phyloP scores from a whole-genome alignment of 1,140 invertebrate genomes.

The Phortica variegata region DNA sequence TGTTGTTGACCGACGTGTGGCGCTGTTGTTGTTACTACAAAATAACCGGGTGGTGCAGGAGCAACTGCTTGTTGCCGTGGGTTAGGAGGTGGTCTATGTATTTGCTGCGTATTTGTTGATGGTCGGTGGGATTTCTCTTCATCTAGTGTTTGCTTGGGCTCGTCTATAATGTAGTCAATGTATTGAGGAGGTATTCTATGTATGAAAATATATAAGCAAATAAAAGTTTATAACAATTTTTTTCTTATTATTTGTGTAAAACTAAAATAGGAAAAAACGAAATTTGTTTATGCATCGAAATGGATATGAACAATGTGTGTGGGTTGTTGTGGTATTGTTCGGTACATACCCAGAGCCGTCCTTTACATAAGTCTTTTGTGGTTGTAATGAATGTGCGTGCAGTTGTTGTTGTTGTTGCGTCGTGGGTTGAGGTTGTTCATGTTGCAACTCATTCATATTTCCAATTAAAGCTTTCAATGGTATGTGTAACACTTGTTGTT shows the following conservation, averaged over 20 bases:
- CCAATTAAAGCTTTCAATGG: constrained; percentile 34
- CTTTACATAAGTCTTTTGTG: no score
- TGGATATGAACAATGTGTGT: no score
- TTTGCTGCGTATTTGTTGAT: constrained; percentile 14
- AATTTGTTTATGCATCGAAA: no score
- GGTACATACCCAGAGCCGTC: no score
- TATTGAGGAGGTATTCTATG: constrained; percentile 33
- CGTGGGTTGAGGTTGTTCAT: constrained; percentile 7
- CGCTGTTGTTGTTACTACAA: constrained; percentile 37
- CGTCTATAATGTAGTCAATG: constrained; percentile 47
- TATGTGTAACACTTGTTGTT: constrained; percentile 43
- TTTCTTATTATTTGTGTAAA: no score
- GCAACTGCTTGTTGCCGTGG: neutral
- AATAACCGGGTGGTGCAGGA: constrained; percentile 32
- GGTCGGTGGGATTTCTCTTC: constrained; percentile 29
- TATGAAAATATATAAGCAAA: no score
- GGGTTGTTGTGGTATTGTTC: no score
- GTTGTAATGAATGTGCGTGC: no score
- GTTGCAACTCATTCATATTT: constrained; percentile 29
- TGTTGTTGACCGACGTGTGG: constrained; percentile 30
- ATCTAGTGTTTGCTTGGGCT: constrained; percentile 42
- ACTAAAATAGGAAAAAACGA: no score
- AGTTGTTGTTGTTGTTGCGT: no score
- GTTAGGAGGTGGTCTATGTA: neutral
- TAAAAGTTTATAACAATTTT: no score